Base-by-base conservation (phyloP, 1,140 invertebrate genomes). In the Bombus soroeensis region DNA sequence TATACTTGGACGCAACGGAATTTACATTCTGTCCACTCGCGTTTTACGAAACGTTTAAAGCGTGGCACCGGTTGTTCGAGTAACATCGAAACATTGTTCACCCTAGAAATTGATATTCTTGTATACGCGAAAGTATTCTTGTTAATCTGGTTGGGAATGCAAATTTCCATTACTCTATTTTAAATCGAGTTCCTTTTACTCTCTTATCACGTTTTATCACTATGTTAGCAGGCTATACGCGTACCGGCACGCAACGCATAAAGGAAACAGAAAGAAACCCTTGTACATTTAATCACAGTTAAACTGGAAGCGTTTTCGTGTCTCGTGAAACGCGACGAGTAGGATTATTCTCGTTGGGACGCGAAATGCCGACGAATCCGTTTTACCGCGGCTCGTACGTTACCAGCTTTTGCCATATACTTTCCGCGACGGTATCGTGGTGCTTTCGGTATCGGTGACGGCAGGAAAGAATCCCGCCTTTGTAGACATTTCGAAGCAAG, bases 401-500 rank as follows among this genome's bases (percentile, higher is more conserved):
- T 57, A 28, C 64, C 47, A 22, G 39, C 53, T 41, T 84, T 59
- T 22, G 22, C 32, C 59, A 28, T 9, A 39, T 70, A 34, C 8
- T 43, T 74, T n/a, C 13, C 43, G 12, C 25, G 34, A 25, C 12
- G 47, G 2, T 39, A 79, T 62, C 47, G 39, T 32, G 13, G 15
- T 15, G 28, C 18, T 43, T 62, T 71, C 13, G 1, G 39, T 8
- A 68, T 78, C 79, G 43, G 37, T 12, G 53, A 22, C 3, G 32
- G 9, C 2, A 74, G 22, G 12, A 53, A 64, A 57, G 13, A 41
- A 10, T n/a, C 25, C 0, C 43, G 59, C 41, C 41, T 81, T 34
- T 68, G 59, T 73, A 53, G 71, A 53, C 62, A 53, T 86, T 71
- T 41, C 84, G 84, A 68, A 66, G 47, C 71, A 71, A 76, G 84